phyloP scores from a whole-genome alignment of 2,797 vertebrate genomes.

The Sylvia borin region DNA sequence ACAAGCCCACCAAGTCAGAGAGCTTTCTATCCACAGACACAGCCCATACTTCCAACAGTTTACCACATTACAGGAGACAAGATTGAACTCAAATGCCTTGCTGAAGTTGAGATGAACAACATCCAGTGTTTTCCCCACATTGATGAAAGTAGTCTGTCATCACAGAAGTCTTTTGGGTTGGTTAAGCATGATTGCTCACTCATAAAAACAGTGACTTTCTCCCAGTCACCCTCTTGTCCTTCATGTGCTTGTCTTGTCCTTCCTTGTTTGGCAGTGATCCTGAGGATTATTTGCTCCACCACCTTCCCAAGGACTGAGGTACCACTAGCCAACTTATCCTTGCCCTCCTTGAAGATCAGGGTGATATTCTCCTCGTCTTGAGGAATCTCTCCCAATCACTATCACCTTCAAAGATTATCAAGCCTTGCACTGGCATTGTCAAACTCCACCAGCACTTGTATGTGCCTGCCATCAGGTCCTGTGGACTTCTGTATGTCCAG shows the following conservation, averaged over 20 bases:
- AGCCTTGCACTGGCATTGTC: accelerated
- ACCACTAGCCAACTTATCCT: neutral
- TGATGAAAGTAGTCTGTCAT: neutral
- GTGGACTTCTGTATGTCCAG: neutral
- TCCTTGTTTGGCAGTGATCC: neutral
- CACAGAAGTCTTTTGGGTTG: neutral
- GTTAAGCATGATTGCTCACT: neutral
- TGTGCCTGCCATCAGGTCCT: neutral
- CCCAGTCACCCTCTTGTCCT: neutral
- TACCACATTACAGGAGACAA: neutral
- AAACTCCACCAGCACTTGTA: neutral
- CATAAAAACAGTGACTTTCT: neutral
- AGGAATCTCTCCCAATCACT: neutral
- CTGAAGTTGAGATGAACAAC: neutral
- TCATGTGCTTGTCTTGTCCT: neutral
- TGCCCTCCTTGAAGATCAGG: neutral
- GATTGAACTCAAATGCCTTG: neutral
- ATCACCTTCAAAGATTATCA: neutral
- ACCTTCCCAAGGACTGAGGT: neutral
- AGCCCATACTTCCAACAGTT: neutral
- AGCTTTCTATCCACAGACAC: neutral
- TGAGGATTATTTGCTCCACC: neutral
- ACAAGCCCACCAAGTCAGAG: neutral
- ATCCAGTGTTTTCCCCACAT: neutral
- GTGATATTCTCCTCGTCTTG: neutral